phyloP scores from a whole-genome alignment of 2,113 vertebrate species.

The Rallus limicola region DNA sequence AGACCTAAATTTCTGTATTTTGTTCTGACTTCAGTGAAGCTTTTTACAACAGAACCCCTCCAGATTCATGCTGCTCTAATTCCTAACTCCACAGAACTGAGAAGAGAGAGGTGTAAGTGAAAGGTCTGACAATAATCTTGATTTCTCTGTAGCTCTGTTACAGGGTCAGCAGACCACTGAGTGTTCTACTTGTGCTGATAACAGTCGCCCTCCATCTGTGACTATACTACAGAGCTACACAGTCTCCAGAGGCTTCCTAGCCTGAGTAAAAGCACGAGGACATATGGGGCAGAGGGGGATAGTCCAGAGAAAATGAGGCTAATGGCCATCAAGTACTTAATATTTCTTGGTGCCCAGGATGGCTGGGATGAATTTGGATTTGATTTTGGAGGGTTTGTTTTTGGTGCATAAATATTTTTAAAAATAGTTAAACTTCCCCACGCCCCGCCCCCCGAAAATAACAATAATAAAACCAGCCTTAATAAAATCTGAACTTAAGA shows the following conservation, averaged over 20 bases:
- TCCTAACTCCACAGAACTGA: neutral
- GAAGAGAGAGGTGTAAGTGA: neutral
- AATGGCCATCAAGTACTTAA: neutral
- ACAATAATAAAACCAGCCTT: neutral
- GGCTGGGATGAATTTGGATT: neutral
- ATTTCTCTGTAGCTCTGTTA: neutral
- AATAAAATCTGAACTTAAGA: neutral
- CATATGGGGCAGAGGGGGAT: neutral
- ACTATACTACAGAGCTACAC: neutral
- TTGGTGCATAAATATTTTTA: neutral
- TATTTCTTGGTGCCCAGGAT: neutral
- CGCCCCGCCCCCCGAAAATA: neutral
- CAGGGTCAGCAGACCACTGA: neutral
- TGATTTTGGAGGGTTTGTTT: neutral
- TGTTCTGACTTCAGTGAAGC: neutral
- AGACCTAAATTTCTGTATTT: neutral
- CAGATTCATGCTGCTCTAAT: neutral
- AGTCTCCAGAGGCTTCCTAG: neutral
- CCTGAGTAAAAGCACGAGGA: neutral
- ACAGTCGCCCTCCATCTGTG: neutral
- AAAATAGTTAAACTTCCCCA: neutral
- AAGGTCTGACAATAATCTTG: neutral
- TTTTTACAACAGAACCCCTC: neutral
- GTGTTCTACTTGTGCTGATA: neutral
- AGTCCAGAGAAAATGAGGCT: neutral